Base-by-base conservation (phyloP, 2,888 invertebrate genomes). In the Sesia apiformis region DNA sequence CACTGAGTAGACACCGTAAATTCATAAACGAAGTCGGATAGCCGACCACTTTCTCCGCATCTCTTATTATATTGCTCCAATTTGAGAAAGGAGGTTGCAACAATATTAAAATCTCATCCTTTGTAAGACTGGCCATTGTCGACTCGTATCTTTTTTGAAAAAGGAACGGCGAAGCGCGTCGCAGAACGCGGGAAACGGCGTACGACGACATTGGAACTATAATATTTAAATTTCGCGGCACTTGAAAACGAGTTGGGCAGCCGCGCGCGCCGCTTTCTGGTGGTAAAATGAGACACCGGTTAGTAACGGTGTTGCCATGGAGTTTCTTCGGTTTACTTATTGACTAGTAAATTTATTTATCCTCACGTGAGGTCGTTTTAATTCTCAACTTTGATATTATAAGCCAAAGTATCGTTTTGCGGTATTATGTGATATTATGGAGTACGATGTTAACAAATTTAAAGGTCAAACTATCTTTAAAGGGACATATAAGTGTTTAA, bases 1-100 rank as follows among this genome's bases (percentile, higher is more conserved):
- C 92, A 72, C 91, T 91, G 66, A 91, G 72, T 58, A 91, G 74
- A 72, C 92, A 92, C 72, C 91, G 76, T 64, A 91, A 72, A 74
- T 90, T 91, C 89, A 90, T 90, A 67, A 90, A 91, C 60, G 91
- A 91, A 62, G 92, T 91, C 63, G 92, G 91, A 81, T 92, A 84
- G 52, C 90, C 88, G 52, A 90, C 85, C 0, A 90, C 86, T 80
- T 90, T 90, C 79, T 90, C 90, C 40, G 90, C 90, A 52, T 90
- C 90, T 54, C 84, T 71, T 52, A 88, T 83, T 4, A 83, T 77
- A 62, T 84, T 82, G 60, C 88, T 90, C 90, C 90, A 88, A 63
- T 85, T 88, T 0, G 85, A 81, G 54, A 84, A 87, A 57, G 89
- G 89, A 49, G 89, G 89, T 40, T 85, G 65, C 23, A 89, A 61